phyloP scores from a whole-genome alignment of 2,797 vertebrate genomes.

The Buphagus erythrorhynchus region DNA sequence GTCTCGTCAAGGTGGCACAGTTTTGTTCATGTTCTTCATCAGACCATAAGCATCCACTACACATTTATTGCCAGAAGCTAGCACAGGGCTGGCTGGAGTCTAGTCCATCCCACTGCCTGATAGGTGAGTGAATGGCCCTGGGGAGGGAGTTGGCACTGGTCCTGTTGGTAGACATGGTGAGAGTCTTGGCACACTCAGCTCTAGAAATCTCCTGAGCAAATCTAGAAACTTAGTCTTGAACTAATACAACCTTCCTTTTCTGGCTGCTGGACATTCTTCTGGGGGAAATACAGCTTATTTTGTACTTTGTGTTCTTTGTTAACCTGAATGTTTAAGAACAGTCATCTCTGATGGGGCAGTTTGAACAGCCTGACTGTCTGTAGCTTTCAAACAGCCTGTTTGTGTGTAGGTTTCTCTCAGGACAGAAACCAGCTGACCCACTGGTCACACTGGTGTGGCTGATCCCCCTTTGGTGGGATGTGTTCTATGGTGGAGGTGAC shows the following conservation, averaged over 20 bases:
- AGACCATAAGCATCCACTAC: not conserved
- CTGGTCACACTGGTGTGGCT: not conserved
- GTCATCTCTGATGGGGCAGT: rapidly evolving
- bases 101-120: not conserved
- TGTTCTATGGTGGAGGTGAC: not conserved
- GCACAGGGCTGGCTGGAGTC: not conserved
- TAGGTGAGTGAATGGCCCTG: rapidly evolving
- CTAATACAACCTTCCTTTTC: not conserved
- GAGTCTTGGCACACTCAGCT: not conserved
- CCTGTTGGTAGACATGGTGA: not conserved
- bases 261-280: not conserved
- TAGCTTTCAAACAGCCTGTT: not conserved
- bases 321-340: not conserved
- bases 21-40: not conserved
- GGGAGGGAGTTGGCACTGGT: not conserved
- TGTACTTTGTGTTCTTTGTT: not conserved
- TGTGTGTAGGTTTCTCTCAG: not conserved
- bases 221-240: not conserved
- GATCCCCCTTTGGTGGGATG: not conserved
- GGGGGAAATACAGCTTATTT: not conserved
- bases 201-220: not conserved
- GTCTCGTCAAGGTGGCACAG: not conserved
- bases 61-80: not conserved
- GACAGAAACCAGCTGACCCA: not conserved
- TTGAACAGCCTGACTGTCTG: not conserved